Conservation (phyloP, 2,113 vertebrate genomes). For the Chionodraco myersi region DNA sequence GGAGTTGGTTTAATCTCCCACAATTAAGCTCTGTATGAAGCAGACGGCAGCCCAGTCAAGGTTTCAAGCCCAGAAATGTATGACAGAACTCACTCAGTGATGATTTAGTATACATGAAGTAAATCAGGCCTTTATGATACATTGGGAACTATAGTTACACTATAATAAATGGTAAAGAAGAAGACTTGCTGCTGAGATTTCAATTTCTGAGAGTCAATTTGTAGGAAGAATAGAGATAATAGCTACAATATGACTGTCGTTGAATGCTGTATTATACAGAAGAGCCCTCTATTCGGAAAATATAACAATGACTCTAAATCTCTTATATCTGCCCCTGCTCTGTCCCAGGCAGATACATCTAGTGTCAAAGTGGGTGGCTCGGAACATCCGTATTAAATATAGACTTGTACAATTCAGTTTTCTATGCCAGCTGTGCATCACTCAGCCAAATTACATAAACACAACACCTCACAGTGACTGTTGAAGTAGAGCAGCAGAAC, state of each 20-base stretch:
- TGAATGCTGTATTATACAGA: background rate
- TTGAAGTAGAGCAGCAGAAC: constrained; percentile 7
- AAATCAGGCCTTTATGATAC: background rate
- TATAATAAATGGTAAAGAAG: background rate
- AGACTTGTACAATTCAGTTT: constrained; percentile 28
- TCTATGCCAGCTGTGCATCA: constrained; percentile 5
- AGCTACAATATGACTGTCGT: background rate
- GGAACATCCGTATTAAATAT: constrained; percentile 35
- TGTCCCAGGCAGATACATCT: constrained; percentile 15
- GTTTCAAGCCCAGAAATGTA: background rate
- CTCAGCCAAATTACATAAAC: constrained; percentile 27
- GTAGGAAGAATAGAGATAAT: background rate
- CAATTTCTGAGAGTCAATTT: background rate
- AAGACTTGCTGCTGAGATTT: background rate
- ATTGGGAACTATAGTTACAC: background rate
- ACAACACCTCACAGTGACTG: background rate
- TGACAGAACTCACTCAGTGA: background rate
- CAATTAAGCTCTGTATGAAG: background rate
- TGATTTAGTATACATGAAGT: background rate
- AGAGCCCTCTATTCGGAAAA: background rate
- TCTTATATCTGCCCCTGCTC: constrained; percentile 4
- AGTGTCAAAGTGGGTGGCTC: constrained; percentile 38
- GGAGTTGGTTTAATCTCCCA: background rate
- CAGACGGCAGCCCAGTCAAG: background rate
- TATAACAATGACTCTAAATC: constrained; percentile 8